Conservation (phyloP, 2,113 vertebrate species). For the Odontophorus gujanensis region DNA sequence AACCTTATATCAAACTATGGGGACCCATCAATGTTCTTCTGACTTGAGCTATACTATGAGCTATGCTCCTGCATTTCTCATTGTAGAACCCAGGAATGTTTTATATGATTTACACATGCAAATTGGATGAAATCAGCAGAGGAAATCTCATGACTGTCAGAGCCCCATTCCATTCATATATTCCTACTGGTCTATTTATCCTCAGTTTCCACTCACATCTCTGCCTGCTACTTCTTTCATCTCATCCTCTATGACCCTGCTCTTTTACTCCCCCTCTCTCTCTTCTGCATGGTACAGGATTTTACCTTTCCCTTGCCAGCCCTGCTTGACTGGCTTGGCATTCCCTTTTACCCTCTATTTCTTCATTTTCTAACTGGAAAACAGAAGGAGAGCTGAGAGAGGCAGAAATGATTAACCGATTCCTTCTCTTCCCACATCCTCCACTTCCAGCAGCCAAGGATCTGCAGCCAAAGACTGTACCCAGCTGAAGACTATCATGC, state of each 20-base stretch:
- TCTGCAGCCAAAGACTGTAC: neutral
- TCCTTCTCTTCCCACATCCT: neutral
- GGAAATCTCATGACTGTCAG: neutral
- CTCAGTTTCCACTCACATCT: neutral
- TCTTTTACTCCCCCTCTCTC: neutral
- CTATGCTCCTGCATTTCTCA: neutral
- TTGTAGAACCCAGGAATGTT: slow-evolving; percentile 6
- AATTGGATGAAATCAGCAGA: neutral
- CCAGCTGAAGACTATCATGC: neutral
- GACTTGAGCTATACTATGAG: neutral
- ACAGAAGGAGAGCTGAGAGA: neutral
- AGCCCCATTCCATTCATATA: neutral
- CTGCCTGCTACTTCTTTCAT: neutral
- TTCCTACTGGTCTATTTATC: neutral
- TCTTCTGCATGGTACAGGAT: neutral
- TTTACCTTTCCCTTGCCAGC: neutral
- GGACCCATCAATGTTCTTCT: neutral
- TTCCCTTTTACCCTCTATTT: neutral
- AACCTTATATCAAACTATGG: neutral
- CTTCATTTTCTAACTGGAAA: neutral
- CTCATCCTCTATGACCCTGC: neutral
- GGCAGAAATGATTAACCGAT: neutral
- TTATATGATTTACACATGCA: neutral
- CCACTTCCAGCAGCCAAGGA: neutral
- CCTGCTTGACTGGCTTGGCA: neutral